phyloP scores from a whole-genome alignment of 2,888 invertebrate genomes.

The Hypomecis atomaria region DNA sequence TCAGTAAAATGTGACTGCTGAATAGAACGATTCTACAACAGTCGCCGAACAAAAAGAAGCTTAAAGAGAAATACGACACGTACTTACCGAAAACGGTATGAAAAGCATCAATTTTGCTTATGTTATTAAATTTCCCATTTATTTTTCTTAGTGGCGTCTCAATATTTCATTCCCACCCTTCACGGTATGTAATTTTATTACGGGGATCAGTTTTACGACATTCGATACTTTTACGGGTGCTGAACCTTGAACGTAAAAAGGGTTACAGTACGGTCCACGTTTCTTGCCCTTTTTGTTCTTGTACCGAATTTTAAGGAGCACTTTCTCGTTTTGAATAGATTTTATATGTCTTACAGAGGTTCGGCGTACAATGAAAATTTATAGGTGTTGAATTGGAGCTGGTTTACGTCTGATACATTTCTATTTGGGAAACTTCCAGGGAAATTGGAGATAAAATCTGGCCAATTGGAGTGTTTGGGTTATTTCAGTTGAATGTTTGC shows the following conservation, averaged over 20 bases:
- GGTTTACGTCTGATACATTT: constrained; percentile 33
- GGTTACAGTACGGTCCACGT: constrained; percentile 64
- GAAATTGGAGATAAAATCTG: constrained; percentile 26
- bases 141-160: constrained; percentile 57
- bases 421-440: constrained; percentile 31
- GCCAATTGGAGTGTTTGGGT: constrained; percentile 7
- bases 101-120: constrained; percentile 43
- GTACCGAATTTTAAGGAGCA: constrained; percentile 56
- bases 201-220: constrained; percentile 74
- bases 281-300: constrained; percentile 60
- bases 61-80: constrained; percentile 32
- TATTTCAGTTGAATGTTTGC: constrained; percentile 2
- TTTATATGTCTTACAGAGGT: constrained; percentile 46
- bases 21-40: constrained; percentile 47
- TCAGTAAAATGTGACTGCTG: constrained; percentile 44
- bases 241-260: constrained; percentile 73
- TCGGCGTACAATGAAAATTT: constrained; percentile 36
- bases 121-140: constrained; percentile 56
- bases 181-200: constrained; percentile 75
- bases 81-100: constrained; percentile 18
- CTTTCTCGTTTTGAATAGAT: constrained; percentile 51
- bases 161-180: constrained; percentile 75
- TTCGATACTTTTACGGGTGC: constrained; percentile 77
- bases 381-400: constrained; percentile 27
- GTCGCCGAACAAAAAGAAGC: constrained; percentile 42